phyloP scores from a whole-genome alignment of 2,113 vertebrate species.

The Cettia cetti region DNA sequence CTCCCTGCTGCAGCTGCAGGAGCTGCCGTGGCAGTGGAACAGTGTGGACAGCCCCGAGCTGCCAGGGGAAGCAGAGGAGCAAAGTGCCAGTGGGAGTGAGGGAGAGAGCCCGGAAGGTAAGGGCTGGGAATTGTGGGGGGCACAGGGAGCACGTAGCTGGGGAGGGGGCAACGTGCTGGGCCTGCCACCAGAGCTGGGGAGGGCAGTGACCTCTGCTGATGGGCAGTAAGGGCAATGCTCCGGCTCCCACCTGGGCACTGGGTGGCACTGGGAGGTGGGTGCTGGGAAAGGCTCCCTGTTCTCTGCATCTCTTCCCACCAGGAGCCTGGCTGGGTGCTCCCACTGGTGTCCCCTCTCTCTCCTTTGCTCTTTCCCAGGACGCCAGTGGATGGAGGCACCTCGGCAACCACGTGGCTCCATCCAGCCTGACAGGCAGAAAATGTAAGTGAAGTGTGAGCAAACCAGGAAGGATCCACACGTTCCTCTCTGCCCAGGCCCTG shows the following conservation, averaged over 20 bases:
- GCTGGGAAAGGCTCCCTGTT: not conserved
- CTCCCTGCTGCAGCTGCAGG: not conserved
- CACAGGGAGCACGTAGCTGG: not conserved
- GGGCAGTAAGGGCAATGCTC: fast-evolving
- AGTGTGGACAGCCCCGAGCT: not conserved
- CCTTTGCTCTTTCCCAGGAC: not conserved
- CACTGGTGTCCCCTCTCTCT: fast-evolving
- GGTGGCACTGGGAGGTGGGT: not conserved
- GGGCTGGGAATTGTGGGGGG: not conserved
- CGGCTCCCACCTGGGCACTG: not conserved
- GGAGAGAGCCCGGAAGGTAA: not conserved
- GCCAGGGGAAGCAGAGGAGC: not conserved
- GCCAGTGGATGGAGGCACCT: not conserved
- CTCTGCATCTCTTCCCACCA: not conserved
- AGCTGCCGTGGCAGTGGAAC: not conserved
- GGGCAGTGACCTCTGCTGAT: not conserved
- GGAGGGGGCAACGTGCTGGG: not conserved
- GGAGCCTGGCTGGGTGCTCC: not conserved
- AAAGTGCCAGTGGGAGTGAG: not conserved
- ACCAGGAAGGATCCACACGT: fast-evolving
- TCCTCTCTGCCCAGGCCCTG: not conserved
- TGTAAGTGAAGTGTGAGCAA: not conserved
- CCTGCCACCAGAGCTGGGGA: not conserved
- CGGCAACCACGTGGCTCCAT: not conserved
- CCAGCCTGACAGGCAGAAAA: not conserved